phyloP scores from a whole-genome alignment of 2,888 invertebrate genomes.

The Megalurothrips usitatus region DNA sequence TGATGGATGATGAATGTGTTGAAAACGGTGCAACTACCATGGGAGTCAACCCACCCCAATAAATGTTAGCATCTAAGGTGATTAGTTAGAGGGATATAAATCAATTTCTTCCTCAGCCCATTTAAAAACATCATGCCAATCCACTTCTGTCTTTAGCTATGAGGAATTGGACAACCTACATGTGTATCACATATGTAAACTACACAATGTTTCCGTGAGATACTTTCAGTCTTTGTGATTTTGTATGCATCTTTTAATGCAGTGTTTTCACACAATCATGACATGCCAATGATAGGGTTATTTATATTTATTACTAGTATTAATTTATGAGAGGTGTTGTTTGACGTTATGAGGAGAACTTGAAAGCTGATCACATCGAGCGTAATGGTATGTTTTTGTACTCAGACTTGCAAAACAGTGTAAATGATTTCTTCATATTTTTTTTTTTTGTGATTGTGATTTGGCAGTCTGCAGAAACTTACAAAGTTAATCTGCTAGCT shows the following conservation, averaged over 20 bases:
- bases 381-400: background rate
- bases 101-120: background rate
- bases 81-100: background rate
- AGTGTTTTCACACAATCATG: conserved; percentile 14
- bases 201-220: background rate
- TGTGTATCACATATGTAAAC: background rate
- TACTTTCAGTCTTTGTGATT: background rate
- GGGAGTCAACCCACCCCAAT: conserved; percentile 3
- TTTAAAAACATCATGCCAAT: background rate
- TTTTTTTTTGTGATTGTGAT: background rate
- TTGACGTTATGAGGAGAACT: background rate
- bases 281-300: conserved; percentile 26
- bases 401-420: background rate
- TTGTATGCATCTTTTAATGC: conserved; percentile 17
- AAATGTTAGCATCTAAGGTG: background rate
- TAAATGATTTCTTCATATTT: background rate
- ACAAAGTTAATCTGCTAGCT: background rate
- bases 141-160: background rate
- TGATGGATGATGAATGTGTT: conserved; percentile 40
- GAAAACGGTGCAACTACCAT: conserved; percentile 4
- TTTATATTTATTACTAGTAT: conserved; percentile 22
- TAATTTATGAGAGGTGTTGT: conserved; percentile 13
- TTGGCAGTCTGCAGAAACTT: background rate
- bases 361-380: background rate
- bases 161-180: background rate